Conservation (phyloP, 2,113 vertebrate genomes). For the Myiopsitta monachus region DNA sequence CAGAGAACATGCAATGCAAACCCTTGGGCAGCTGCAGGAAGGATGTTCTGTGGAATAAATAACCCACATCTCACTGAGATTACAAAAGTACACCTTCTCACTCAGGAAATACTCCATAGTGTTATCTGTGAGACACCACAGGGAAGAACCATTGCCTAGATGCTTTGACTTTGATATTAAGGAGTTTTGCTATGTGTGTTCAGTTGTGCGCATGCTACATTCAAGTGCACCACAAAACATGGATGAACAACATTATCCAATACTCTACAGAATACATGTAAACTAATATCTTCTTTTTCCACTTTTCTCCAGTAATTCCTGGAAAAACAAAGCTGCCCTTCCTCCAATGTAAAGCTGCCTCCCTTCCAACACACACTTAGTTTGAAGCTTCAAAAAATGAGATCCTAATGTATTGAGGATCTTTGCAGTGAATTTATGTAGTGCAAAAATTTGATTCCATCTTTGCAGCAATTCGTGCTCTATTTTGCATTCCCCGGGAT, state of each 20-base stretch:
- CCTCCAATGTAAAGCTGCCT: background rate
- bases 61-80: background rate
- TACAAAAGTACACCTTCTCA: background rate
- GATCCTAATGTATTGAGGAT: background rate
- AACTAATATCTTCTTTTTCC: background rate
- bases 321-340: background rate
- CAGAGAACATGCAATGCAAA: background rate
- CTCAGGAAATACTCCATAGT: fast-evolving
- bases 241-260: background rate
- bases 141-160: background rate
- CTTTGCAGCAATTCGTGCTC: background rate
- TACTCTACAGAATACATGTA: background rate
- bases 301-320: background rate
- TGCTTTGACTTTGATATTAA: background rate
- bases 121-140: background rate
- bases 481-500: background rate
- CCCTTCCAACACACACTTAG: background rate
- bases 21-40: background rate
- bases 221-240: background rate
- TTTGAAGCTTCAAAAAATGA: background rate
- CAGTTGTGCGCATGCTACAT: background rate
- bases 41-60: background rate
- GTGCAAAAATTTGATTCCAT: background rate
- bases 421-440: slow-evolving; percentile 39
- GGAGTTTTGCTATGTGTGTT: background rate